Percentiles rank a stretch among this genome's conserved stretches.
Conservation (phyloP, 2,888 invertebrate genomes). For the Frankliniella fusca region DNA sequence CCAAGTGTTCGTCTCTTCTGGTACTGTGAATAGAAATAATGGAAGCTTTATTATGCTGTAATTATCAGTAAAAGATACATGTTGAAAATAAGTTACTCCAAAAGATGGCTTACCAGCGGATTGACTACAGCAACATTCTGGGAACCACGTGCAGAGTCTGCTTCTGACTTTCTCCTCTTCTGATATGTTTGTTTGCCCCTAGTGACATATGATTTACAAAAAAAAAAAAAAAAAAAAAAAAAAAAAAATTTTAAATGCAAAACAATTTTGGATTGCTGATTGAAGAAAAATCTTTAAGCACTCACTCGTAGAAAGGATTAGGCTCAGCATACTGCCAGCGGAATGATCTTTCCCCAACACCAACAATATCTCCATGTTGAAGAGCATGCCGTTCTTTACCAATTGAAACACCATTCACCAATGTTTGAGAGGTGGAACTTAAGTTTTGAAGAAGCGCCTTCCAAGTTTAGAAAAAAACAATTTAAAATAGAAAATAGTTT, state of each 20-base stretch:
- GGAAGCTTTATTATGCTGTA: background rate
- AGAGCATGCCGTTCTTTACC: background rate
- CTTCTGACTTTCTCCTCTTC: background rate
- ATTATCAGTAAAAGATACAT: background rate
- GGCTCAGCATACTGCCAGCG: background rate
- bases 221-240: background rate
- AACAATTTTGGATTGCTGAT: background rate
- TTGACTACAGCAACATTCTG: background rate
- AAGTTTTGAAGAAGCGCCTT: background rate
- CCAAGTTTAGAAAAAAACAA: background rate
- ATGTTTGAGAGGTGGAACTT: background rate
- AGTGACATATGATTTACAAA: background rate
- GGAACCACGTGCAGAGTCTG: background rate
- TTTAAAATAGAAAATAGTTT: background rate
- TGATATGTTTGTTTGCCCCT: background rate
- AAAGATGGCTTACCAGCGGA: background rate
- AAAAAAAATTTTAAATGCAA: background rate
- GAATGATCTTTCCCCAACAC: conserved; percentile 3
- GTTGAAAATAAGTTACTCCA: background rate
- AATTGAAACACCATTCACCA: background rate
- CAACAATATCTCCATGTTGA: background rate
- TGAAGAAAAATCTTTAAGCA: background rate
- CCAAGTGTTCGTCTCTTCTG: background rate
- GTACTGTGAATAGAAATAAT: background rate
- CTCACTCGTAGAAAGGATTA: background rate